These are phyloP conservation scores for Apotomis turbidana DNA, from an alignment of 2,888 invertebrate genomes.

Conservation along the genomic window DNA sequence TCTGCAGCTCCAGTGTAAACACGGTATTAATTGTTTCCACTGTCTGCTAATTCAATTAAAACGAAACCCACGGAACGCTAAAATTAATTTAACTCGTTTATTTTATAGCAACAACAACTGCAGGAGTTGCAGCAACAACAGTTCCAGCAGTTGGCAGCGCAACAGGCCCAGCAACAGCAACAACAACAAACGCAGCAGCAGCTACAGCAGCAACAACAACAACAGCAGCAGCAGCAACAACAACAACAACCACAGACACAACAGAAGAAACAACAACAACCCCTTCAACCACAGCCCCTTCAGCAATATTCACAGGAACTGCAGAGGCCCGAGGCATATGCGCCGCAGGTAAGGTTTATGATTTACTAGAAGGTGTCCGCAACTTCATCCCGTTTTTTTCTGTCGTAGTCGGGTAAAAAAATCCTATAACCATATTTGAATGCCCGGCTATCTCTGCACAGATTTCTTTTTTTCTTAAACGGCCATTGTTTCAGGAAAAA, in stretches of 20 bases:
- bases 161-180: conserved; percentile 46
- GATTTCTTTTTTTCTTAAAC: too few relatives aligned
- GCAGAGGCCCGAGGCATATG: conserved; percentile 65
- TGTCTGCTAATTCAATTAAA: too few relatives aligned
- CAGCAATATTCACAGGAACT: conserved; percentile 66
- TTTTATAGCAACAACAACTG: conserved; percentile 61
- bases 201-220: conserved; percentile 64
- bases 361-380: neutral
- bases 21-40: too few relatives aligned
- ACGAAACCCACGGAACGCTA: neutral
- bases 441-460: too few relatives aligned
- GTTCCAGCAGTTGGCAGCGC: conserved; percentile 58
- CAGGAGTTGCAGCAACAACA: conserved; percentile 68
- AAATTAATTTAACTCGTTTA: neutral
- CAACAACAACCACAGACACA: conserved; percentile 63
- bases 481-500: too few relatives aligned
- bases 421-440: too few relatives aligned
- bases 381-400: too few relatives aligned
- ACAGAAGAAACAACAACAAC: conserved; percentile 61
- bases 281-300: conserved; percentile 61
- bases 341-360: conserved; percentile 55
- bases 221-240: conserved; percentile 68
- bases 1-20: too few relatives aligned
- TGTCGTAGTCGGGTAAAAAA: too few relatives aligned
- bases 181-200: conserved; percentile 51